Conservation (phyloP, 2,113 vertebrate genomes). For the Lota lota region DNA sequence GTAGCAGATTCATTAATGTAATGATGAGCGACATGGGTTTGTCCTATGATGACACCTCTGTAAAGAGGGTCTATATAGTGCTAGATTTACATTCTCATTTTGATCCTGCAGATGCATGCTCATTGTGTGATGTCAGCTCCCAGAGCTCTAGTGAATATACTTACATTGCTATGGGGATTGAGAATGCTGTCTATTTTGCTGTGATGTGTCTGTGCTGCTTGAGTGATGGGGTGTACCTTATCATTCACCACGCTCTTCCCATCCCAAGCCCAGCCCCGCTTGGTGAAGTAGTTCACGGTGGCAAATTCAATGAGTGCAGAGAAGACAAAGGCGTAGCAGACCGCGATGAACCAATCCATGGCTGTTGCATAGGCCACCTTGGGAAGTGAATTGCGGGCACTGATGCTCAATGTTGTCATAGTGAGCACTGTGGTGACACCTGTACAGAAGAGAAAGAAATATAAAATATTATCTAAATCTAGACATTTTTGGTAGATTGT, state of each 20-base stretch:
- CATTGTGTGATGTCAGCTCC: no score
- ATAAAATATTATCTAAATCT: no score
- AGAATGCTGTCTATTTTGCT: no score
- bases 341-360: slow-evolving; percentile 98
- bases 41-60: no score
- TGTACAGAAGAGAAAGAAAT: slow-evolving; percentile 38
- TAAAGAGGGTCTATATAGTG: no score
- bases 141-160: no score
- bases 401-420: slow-evolving; percentile 94
- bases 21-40: no score
- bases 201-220: neutral
- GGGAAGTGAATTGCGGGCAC: slow-evolving; percentile 89
- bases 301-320: slow-evolving; percentile 95
- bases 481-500: no score
- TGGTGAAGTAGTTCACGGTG: slow-evolving; percentile 97
- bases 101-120: no score
- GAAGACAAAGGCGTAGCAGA: slow-evolving; percentile 96
- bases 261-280: slow-evolving; percentile 96
- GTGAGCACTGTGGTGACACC: slow-evolving; percentile 95
- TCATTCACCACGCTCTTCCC: slow-evolving; percentile 87
- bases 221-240: slow-evolving; percentile 35
- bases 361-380: slow-evolving; percentile 96
- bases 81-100: no score
- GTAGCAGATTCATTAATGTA: no score
- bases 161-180: no score